Conservation (phyloP, 1,140 invertebrate genomes). For the Physella acuta region DNA sequence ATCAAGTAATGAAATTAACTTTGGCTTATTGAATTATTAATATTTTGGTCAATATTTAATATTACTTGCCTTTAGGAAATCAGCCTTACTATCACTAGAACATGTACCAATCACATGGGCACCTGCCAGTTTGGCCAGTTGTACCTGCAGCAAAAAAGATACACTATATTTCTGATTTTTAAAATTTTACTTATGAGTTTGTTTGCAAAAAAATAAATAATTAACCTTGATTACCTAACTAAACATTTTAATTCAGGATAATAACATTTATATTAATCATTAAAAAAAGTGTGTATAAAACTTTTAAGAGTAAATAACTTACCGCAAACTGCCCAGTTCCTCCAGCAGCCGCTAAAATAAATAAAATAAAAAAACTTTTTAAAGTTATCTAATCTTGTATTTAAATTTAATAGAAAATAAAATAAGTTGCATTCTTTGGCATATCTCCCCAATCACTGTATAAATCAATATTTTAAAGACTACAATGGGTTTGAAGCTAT, state of each 20-base stretch:
- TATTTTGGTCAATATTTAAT: no score
- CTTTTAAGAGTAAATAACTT: slow-evolving; percentile 25
- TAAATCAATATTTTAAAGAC: no score
- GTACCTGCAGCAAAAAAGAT: slow-evolving; percentile 41
- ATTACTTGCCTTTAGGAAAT: slow-evolving; percentile 57
- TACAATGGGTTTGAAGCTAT: no score
- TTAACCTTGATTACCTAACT: background rate
- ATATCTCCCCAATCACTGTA: no score
- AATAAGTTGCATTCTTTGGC: no score
- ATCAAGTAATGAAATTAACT: no score
- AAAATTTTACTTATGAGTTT: background rate
- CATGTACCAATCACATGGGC: slow-evolving; percentile 62
- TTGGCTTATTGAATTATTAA: no score
- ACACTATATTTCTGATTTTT: background rate
- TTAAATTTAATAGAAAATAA: no score
- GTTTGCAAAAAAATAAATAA: background rate
- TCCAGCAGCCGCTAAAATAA: slow-evolving; percentile 60
- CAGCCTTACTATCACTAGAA: slow-evolving; percentile 58
- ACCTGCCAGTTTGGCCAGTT: slow-evolving; percentile 57
- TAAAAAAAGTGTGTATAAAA: background rate
- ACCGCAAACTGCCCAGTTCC: slow-evolving; percentile 60
- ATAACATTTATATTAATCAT: background rate
- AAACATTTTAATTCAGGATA: background rate
- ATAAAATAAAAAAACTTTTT: no score
- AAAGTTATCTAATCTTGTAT: no score